Percentiles rank a stretch among this genome's conserved stretches.
phyloP scores from a whole-genome alignment of 2,797 vertebrate genomes.

The Falco peregrinus region DNA sequence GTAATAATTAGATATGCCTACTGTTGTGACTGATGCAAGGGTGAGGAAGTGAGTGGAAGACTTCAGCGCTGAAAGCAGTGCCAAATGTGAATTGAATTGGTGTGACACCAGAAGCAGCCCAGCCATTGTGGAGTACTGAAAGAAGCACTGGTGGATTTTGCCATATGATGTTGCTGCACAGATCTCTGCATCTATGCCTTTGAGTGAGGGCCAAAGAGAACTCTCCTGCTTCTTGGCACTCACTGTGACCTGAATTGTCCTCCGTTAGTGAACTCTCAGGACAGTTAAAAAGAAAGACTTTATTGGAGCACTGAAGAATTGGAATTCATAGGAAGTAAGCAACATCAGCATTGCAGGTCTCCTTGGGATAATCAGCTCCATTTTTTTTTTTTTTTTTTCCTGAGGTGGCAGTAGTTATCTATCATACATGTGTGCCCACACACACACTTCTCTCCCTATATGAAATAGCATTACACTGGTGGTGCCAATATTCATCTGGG shows the following conservation, averaged over 20 bases:
- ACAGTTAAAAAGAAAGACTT: too few species aligned
- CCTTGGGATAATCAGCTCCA: background rate
- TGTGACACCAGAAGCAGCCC: conserved; percentile 10
- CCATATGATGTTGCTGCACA: background rate
- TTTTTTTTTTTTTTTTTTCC: background rate
- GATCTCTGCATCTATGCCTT: background rate
- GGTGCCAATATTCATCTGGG: background rate
- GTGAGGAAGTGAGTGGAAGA: background rate
- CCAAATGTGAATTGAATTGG: background rate
- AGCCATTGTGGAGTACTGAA: background rate
- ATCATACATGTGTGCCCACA: too few species aligned
- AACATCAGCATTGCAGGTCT: background rate
- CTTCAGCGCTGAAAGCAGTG: background rate
- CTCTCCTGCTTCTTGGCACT: background rate
- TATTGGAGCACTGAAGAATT: background rate
- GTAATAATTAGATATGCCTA: background rate
- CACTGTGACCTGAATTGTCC: background rate
- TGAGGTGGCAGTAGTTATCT: background rate
- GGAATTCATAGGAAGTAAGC: background rate
- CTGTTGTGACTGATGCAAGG: background rate
- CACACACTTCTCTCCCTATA: background rate
- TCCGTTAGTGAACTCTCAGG: background rate
- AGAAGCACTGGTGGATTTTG: background rate
- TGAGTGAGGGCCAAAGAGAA: background rate
- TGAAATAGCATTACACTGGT: background rate